Evolutionary conservation across 1,140 invertebrate genomes (phyloP).

Genomic region (Drosophila mauritiana): DNA sequence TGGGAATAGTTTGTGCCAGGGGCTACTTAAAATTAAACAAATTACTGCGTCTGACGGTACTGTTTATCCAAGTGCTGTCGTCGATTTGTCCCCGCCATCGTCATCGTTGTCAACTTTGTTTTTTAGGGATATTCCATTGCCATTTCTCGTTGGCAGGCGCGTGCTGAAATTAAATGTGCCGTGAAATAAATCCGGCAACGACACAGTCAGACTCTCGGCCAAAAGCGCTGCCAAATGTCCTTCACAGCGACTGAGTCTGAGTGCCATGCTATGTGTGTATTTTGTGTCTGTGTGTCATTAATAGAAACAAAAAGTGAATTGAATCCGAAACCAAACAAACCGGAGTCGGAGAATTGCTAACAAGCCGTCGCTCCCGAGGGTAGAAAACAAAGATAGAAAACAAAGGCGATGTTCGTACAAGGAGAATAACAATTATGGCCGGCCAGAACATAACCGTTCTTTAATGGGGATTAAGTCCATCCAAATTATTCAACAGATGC

Average conservation of each 20-base stretch:
- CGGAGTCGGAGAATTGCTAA: slow-evolving; percentile 32
- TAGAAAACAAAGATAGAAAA: slow-evolving; percentile 32
- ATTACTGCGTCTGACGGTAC: slow-evolving; percentile 56
- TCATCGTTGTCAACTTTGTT: slow-evolving; percentile 46
- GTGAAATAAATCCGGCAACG: slow-evolving; percentile 74
- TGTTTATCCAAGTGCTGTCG: slow-evolving; percentile 59
- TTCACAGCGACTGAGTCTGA: slow-evolving; percentile 32
- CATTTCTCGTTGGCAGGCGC: slow-evolving; percentile 53
- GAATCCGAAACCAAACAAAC: slow-evolving; percentile 54
- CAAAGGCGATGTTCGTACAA: slow-evolving; percentile 54
- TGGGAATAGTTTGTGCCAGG: slow-evolving; percentile 50
- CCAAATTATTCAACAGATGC: slow-evolving; percentile 43
- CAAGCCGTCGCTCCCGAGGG: slow-evolving; percentile 19
- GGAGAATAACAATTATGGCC: slow-evolving; percentile 55
- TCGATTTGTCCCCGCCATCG: slow-evolving; percentile 60
- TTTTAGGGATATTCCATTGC: slow-evolving; percentile 32
- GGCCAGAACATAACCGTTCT: slow-evolving; percentile 39
- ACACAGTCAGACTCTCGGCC: slow-evolving; percentile 26
- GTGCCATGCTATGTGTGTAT: background rate
- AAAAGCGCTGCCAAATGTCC: slow-evolving; percentile 49
- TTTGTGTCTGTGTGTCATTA: slow-evolving; percentile 49
- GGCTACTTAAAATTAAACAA: slow-evolving; percentile 82
- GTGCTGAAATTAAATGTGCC: slow-evolving; percentile 78
- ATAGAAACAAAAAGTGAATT: slow-evolving; percentile 63
- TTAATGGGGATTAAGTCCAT: slow-evolving; percentile 51